A percentile compares a stretch with the other conserved stretches of the same genome.
Evolutionary conservation across 1,140 invertebrate genomes (phyloP).

Genomic region (Zaprionus ornatus): DNA sequence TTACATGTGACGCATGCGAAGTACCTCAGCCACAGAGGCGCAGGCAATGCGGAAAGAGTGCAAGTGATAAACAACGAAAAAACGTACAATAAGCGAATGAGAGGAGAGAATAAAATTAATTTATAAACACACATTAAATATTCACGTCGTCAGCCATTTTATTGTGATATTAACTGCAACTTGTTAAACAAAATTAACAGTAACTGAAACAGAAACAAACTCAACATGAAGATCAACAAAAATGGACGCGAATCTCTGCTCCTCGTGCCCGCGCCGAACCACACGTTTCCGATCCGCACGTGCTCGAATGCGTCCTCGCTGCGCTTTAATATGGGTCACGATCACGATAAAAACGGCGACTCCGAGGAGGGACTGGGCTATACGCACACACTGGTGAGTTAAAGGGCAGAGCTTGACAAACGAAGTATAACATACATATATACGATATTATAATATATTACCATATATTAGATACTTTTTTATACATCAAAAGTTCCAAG

Average conservation of each 20-base stretch:
- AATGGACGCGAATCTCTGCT: constrained; percentile 68
- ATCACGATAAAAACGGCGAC: constrained; percentile 55
- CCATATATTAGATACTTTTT: too few relatives aligned
- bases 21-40: constrained; percentile 13
- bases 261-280: constrained; percentile 53
- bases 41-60: constrained; percentile 53
- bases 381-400: constrained; percentile 92
- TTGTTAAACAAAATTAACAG: constrained; percentile 7
- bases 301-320: constrained; percentile 72
- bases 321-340: constrained; percentile 58
- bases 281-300: constrained; percentile 57
- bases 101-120: constrained; percentile 21
- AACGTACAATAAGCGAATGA: constrained; percentile 17
- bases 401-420: background rate
- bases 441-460: too few relatives aligned
- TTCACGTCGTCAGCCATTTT: constrained; percentile 24
- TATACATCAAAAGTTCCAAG: too few relatives aligned
- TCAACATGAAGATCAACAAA: constrained; percentile 58
- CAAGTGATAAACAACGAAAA: constrained; percentile 25
- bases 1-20: constrained; percentile 49
- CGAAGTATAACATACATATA: too few relatives aligned
- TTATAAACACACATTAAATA: constrained; percentile 23
- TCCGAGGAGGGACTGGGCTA: constrained; percentile 89
- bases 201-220: background rate
- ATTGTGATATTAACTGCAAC: constrained; percentile 40